These are phyloP conservation scores for Apamea epomidion DNA, from an alignment of 2,888 invertebrate genomes.

Conservation along the genomic window DNA sequence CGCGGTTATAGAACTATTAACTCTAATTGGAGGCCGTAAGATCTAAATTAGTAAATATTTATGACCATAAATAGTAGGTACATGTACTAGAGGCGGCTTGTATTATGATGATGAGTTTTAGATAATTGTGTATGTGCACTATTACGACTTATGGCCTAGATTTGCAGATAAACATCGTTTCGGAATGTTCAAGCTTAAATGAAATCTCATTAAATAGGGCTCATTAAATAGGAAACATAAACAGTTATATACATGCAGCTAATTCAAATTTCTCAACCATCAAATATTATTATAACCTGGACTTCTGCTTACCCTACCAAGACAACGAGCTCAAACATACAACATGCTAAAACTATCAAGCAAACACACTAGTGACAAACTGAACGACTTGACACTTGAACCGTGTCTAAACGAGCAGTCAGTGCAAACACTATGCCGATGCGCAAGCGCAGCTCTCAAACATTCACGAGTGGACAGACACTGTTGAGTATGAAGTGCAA, in stretches of 20 bases:
- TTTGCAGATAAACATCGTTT: not conserved
- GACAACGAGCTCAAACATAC: constrained; percentile 34
- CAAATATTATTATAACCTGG: constrained; percentile 32
- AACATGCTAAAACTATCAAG: constrained; percentile 48
- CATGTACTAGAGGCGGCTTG: not conserved
- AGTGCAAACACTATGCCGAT: constrained; percentile 66
- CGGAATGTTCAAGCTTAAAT: not conserved
- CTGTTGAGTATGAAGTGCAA: constrained; percentile 52
- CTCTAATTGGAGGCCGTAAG: constrained; percentile 13
- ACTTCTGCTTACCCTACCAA: constrained; percentile 29
- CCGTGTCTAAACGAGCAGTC: constrained; percentile 66
- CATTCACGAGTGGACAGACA: constrained; percentile 58
- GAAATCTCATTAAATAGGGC: not conserved
- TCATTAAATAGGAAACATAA: constrained; percentile 6
- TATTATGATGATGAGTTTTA: not conserved
- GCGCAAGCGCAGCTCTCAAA: constrained; percentile 64
- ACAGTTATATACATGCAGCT: not conserved
- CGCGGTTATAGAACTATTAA: not conserved
- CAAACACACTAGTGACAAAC: constrained; percentile 49
- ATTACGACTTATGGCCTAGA: not conserved
- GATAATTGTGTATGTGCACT: not conserved
- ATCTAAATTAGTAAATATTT: constrained; percentile 4
- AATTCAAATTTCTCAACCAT: not conserved
- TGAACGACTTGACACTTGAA: constrained; percentile 66
- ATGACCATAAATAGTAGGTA: not conserved